Base-by-base conservation (phyloP, 1,140 invertebrate genomes). In the Whitmania pigra region DNA sequence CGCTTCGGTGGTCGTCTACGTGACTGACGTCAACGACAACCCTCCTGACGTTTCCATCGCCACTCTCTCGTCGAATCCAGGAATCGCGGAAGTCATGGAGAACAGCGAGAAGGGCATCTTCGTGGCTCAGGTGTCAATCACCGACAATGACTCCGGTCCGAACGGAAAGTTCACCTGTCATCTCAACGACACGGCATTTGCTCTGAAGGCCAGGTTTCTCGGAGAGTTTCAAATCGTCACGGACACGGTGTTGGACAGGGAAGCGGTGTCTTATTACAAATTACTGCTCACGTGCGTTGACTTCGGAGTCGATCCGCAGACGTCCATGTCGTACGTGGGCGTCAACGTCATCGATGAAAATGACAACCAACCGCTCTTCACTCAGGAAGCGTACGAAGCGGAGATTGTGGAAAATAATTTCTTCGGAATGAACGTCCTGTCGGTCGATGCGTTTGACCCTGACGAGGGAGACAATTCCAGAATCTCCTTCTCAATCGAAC, bases 391-490 rank as follows among this genome's bases (percentile, higher is more conserved):
- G 11, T 74, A 74, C 40, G 27, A 53, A 17, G 71, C 40, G 3
- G 55, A 57, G 20, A 53, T 86, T 0, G 87, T 90, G 71, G 94
- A 97, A 82, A 96, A 97, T 80, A 70, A 78, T 79, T 88, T 90
- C 0, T 85, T 88, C 2, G 92, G 92, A 0, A 88, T 88, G 0
- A 86, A 87, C 5, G 90, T 97, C 0, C 87, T 88, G 0, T 89
- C 88, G 76, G 88, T 94, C 0, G 85, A 86, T 27, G 94, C 93
- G 0, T 87, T 86, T 67, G 95, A 99, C 80, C 86, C 84, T 20
- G 95, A 99, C 81, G 88, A 88, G 4, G 92, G 91, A 2, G 93
- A 96, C 78, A 98, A 98, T 82, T 90, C 92, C 20, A 92, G 93
- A 81, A 89, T 98, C 75, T 93, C 91, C 0, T 97, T 94, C 83